These are phyloP conservation scores for Rhopalosiphum nymphaeae DNA, from an alignment of 2,888 invertebrate species.

Conservation along the genomic window DNA sequence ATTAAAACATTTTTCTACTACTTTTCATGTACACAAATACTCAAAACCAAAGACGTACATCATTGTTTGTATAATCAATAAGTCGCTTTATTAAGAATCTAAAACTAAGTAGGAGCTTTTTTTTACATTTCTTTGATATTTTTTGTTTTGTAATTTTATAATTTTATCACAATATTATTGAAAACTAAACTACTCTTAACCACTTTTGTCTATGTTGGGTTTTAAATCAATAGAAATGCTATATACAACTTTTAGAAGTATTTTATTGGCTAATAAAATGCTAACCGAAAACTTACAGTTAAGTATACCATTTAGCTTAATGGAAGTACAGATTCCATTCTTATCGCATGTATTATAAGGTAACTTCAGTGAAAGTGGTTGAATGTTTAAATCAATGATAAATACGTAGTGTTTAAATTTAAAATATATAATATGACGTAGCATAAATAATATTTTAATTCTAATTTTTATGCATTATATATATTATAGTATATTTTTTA, in stretches of 20 bases:
- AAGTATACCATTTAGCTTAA: not conserved
- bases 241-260: not conserved
- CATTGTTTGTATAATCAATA: too few species aligned
- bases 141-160: not conserved
- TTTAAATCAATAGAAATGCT: not conserved
- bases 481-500: not conserved
- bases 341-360: not conserved
- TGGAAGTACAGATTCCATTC: not conserved
- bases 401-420: not conserved
- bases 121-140: not conserved
- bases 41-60: too few species aligned
- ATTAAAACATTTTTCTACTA: too few species aligned
- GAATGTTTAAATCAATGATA: not conserved
- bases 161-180: not conserved
- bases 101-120: not conserved
- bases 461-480: not conserved
- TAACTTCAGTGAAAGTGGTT: not conserved
- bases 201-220: not conserved
- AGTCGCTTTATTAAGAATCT: too few species aligned
- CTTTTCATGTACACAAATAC: too few species aligned
- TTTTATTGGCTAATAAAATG: not conserved
- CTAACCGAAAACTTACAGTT: not conserved
- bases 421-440: not conserved
- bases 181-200: not conserved
- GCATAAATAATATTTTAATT: not conserved